A percentile compares a stretch with the other conserved stretches of the same genome.
phyloP scores from a whole-genome alignment of 2,113 vertebrate genomes.

The Pyrgilauda ruficollis region DNA sequence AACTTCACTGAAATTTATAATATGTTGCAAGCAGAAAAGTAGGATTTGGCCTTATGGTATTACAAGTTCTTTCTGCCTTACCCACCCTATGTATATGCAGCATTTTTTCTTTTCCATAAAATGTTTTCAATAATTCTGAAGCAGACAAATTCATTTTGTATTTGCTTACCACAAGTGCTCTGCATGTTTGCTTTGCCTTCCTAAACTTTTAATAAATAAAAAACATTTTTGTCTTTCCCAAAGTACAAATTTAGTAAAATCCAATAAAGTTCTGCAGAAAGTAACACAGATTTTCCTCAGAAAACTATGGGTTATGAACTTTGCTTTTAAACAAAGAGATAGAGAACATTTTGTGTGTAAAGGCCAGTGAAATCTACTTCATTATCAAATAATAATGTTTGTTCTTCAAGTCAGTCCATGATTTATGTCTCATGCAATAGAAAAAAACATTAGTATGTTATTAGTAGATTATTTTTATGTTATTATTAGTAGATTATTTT shows the following conservation, averaged over 20 bases:
- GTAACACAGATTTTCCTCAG: neutral
- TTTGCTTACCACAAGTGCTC: neutral
- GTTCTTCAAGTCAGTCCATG: neutral
- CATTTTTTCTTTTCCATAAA: fast-evolving
- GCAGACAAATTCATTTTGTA: neutral
- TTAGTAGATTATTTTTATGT: neutral
- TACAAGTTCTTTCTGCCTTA: neutral
- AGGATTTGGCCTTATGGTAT: neutral
- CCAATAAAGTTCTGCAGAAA: neutral
- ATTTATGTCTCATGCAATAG: neutral
- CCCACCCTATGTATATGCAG: neutral
- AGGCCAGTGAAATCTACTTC: neutral
- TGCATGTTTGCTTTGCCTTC: neutral
- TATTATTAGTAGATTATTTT: neutral
- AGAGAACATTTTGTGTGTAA: neutral
- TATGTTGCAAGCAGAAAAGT: neutral
- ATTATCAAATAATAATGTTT: neutral
- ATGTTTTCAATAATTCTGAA: neutral
- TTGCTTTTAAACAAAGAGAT: neutral
- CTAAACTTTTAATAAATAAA: neutral
- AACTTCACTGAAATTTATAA: neutral
- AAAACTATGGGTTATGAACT: neutral
- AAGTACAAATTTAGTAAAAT: neutral
- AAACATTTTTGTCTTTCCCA: neutral
- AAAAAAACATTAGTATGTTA: neutral